Percentiles rank a stretch among this genome's conserved stretches.
phyloP scores from a whole-genome alignment of 2,888 invertebrate species.

The Cyclophora albipunctata region DNA sequence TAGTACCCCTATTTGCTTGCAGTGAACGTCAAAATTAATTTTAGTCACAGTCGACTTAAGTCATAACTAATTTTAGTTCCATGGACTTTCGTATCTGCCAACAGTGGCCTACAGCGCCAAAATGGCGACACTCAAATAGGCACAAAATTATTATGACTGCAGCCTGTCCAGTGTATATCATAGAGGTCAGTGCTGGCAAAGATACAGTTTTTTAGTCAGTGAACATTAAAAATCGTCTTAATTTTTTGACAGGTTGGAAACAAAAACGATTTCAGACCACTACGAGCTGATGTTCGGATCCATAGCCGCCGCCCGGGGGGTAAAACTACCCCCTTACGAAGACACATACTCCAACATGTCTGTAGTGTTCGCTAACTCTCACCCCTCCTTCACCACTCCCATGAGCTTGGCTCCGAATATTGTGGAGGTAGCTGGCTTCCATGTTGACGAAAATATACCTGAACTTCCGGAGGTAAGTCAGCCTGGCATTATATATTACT shows the following conservation, averaged over 20 bases:
- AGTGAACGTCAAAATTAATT: too few species aligned
- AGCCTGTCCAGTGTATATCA: too few species aligned
- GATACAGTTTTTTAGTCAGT: too few species aligned
- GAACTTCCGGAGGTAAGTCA: slow-evolving; percentile 42
- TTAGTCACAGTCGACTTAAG: too few species aligned
- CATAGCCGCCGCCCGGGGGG: slow-evolving; percentile 31
- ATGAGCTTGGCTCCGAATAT: slow-evolving; percentile 40
- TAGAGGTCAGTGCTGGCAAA: too few species aligned
- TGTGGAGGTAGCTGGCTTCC: slow-evolving; percentile 42
- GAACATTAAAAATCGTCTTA: too few species aligned
- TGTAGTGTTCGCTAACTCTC: slow-evolving; percentile 37
- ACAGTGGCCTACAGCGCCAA: too few species aligned
- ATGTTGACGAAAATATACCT: slow-evolving; percentile 33
- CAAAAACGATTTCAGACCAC: slow-evolving; percentile 5
- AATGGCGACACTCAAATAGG: too few species aligned
- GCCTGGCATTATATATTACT: not conserved
- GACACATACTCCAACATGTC: slow-evolving; percentile 33
- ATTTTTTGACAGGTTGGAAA: slow-evolving; percentile 22
- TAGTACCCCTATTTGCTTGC: too few species aligned
- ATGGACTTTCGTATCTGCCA: too few species aligned
- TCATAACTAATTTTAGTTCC: too few species aligned
- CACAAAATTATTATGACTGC: too few species aligned
- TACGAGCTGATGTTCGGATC: slow-evolving; percentile 31
- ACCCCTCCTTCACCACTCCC: slow-evolving; percentile 32
- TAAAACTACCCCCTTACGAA: slow-evolving; percentile 25